Evolutionary conservation across 1,140 invertebrate genomes (phyloP), one percentile per base, ranked within the genome.

Genomic region (Colletes latitarsis): DNA sequence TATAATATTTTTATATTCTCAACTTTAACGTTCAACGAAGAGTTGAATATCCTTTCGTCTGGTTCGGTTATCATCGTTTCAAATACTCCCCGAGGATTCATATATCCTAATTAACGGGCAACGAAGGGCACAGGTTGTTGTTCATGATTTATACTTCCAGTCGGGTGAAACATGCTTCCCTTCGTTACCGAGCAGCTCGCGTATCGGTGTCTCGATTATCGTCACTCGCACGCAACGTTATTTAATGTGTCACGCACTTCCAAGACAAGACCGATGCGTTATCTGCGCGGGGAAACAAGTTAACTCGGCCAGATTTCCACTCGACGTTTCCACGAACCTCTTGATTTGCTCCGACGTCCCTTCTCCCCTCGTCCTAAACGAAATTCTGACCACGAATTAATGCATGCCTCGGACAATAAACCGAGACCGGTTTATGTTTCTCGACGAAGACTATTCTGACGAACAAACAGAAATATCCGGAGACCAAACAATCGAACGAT

Each of bases 181-280:
- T 58, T 58, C 19, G 19, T 58, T 21, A 21, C n/a, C 57, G 57
- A 58, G 57, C 19, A 58, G n/a, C 17, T 19, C 57, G 57, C 21
- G 57, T 58, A 58, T 58, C 57, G 12, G 60, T 30, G 55, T 41
- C 52, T 41, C 73, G 64, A 62, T 43, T 52, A 68, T 78, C 78
- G 75, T 64, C 69, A 14, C 49, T 57, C 69, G 81, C 87, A 88
- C 87, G 87, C 87, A 77, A 85, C 77, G 83, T 82, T 64, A 82
- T 88, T 86, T 63, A 78, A 68, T 63, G 55, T 77, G 79, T 82
- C 87, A 88, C 78, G 83, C 87, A 88, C 77, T 66, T 53, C 55
- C 39, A 64, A 72, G 41, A 76, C 39, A 78, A 9, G 66, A 43
- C 30, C 39, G 21, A 41, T 62, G 49, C 49, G 52, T 39, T 19